Evolutionary conservation across 1,140 invertebrate species (phyloP), one percentile per base, ranked within the genome.

Genomic region (Andricus grossulariae): DNA sequence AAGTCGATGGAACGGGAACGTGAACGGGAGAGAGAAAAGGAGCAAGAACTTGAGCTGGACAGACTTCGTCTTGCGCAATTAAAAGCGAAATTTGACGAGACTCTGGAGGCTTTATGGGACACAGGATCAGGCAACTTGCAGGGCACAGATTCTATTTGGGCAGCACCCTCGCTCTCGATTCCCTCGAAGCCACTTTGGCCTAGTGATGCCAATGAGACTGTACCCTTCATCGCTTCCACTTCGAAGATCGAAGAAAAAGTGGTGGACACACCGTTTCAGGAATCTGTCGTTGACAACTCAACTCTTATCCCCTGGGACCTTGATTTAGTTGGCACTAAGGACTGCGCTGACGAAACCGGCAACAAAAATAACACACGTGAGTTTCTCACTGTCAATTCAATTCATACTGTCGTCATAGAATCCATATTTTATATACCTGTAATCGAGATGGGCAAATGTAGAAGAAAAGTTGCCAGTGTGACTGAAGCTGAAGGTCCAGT

Each of bases 71-170:
- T 94, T 79, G 93, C 93, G 8, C 92, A 94, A 81, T 92, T 94
- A 75, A 92, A 94, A 83, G 94, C 94, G 11, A 95, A 94, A 84
- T 94, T 94, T 86, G 92, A 94, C 86, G 90, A 93, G 55, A 94
- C 92, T 83, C 90, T 94, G n/a, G 93, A 94, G 84, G 93, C 94
- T 39, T 86, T 95, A 51, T 95, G 94, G 94, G 90, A 90, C 70
- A 87, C 85, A 71, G 89, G 89, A 72, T 84, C 88, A 13, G 88
- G 90, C 32, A 90, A 89, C 80, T 85, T 85, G 25, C 88, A 88
- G 25, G 88, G 87, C 54, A 86, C 84, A 52, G 85, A 90, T 82
- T 90, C 90, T 52, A 91, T 91, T 72, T 91, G 90, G 90, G 89
- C 89, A 78, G 90, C 90, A 78, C 90, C 90, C 39, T 88, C 89